Base-by-base conservation (phyloP, 2,113 vertebrate species). In the Rhagologus leucostigma region DNA sequence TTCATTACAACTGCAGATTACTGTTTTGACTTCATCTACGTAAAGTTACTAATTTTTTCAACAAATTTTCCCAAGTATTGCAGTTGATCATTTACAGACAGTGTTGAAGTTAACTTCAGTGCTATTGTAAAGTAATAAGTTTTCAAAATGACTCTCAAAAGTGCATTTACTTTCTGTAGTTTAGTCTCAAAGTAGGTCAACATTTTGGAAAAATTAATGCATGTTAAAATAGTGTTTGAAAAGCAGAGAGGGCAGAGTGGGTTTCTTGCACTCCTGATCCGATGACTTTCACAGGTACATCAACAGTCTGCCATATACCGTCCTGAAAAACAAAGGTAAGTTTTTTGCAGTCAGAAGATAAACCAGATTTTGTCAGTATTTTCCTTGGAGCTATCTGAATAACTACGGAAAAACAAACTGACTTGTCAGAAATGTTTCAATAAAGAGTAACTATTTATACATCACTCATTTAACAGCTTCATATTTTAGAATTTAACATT, bases 231-330 rank as follows among this genome's bases (percentile, higher is more conserved):
- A 98, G 98, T 98, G 98, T 98, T 97, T 97, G 87, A 85, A 96
- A 97, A 96, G 80, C 90, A 97, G 68, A 97, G 82, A 93, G 42
- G 94, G 93, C 89, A 90, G 85, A 95, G 85, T 90, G 86, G 90
- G 83, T 86, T 50, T 89, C 90, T 96, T 96, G 81, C 85, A 74
- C 50, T 97, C 90, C 94, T 39, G 77, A 96, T 95, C 62, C 53
- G 56, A 84, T 35, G 88, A 82, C 77, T 93, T 92, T 89, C 82
- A 92, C 70, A 87, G 95, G 91, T 92, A 39, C 74, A 95, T 99
- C 98, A 99, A 97, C 98, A 99, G 96, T 99, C 99, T 56, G 99
- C 99, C 99, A 99, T 99, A 87, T 99, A 99, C 37, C 99, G 98
- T 79, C 99, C 99, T 99, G 93, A 67, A 98, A 98, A 95, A 97